Conservation (phyloP, 1,140 invertebrate species). For the Calycopis cecrops region DNA sequence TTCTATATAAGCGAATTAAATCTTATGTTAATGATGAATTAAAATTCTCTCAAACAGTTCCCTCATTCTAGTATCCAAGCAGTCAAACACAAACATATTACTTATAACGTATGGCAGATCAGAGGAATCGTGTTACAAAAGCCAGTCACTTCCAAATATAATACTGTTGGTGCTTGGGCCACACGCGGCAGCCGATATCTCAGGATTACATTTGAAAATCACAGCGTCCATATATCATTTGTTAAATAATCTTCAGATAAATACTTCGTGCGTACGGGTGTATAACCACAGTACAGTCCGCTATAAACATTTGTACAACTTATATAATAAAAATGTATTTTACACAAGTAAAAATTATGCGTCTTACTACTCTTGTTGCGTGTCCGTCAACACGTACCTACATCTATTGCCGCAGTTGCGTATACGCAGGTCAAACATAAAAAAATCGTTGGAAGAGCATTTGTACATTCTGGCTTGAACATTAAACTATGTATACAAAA, state of each 20-base stretch:
- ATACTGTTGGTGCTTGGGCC: background rate
- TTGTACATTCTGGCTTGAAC: constrained; percentile 12
- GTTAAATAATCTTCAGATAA: constrained; percentile 7
- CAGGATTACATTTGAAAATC: background rate
- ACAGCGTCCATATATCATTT: background rate
- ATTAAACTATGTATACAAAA: constrained; percentile 15
- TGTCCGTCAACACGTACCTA: background rate
- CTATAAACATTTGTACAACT: constrained; percentile 10
- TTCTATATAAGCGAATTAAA: too few relatives aligned
- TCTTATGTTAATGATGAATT: too few relatives aligned
- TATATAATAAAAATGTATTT: constrained; percentile 6
- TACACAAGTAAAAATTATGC: constrained; percentile 3
- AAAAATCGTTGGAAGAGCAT: constrained; percentile 14
- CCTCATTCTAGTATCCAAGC: too few relatives aligned
- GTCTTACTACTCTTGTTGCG: constrained; percentile 1
- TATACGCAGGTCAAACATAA: constrained; percentile 8
- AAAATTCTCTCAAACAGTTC: background rate
- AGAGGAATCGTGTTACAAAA: constrained; percentile 6
- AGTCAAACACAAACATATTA: constrained; percentile 2
- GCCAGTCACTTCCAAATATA: constrained; percentile 2
- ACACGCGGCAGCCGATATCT: background rate
- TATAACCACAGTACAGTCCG: background rate
- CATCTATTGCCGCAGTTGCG: constrained; percentile 1
- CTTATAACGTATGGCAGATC: constrained; percentile 9
- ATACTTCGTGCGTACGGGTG: background rate